Conservation (phyloP, 2,888 invertebrate species). For the Ichneumoninae sp. region DNA sequence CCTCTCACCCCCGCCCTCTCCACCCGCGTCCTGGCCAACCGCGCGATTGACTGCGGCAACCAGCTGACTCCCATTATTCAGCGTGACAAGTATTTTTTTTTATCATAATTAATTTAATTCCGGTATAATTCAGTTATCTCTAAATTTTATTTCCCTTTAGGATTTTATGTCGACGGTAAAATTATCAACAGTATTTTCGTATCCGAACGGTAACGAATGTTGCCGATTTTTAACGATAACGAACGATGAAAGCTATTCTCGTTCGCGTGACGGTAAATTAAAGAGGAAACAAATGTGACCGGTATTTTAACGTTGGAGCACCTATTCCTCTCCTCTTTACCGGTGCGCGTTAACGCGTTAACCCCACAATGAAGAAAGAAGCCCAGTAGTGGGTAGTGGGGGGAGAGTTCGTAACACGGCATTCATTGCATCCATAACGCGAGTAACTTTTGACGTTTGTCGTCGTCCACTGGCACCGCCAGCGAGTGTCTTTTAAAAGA, state of each 20-base stretch:
- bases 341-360: too few relatives aligned
- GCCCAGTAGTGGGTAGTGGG: constrained; percentile 41
- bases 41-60: constrained; percentile 39
- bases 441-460: constrained; percentile 61
- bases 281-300: background rate
- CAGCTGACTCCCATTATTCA: constrained; percentile 30
- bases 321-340: too few relatives aligned
- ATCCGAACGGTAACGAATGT: too few relatives aligned
- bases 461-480: constrained; percentile 37
- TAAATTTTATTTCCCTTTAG: too few relatives aligned
- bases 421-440: constrained; percentile 57
- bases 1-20: background rate
- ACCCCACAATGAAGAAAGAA: constrained; percentile 33
- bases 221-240: background rate
- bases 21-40: background rate
- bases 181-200: too few relatives aligned
- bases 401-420: constrained; percentile 39
- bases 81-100: too few relatives aligned
- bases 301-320: background rate
- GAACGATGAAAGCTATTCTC: background rate
- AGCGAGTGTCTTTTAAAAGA: constrained; percentile 5
- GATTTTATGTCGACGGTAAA: too few relatives aligned
- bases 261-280: background rate
- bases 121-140: too few relatives aligned
- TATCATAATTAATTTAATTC: too few relatives aligned